These are phyloP conservation scores for Thelaira solivaga DNA, from an alignment of 2,888 invertebrate species.

Conservation along the genomic window DNA sequence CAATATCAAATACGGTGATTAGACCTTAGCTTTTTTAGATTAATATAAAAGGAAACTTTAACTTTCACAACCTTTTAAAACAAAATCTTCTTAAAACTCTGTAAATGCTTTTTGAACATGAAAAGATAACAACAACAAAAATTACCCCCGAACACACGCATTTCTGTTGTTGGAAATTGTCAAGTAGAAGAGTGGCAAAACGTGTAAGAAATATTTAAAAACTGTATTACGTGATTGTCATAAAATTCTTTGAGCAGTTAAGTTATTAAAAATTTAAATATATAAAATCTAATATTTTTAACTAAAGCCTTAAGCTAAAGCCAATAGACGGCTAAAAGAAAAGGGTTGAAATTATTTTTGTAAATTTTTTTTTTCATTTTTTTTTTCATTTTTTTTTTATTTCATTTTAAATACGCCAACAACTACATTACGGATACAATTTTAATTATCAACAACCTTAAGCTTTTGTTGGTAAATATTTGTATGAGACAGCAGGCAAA, in stretches of 20 bases:
- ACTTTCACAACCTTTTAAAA: slow-evolving; percentile 6
- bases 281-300: slow-evolving; percentile 71
- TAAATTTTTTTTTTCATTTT: slow-evolving; percentile 11
- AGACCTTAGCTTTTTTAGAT: no score
- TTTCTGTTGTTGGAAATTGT: slow-evolving; percentile 38
- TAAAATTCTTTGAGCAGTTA: slow-evolving; percentile 62
- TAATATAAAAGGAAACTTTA: not conserved
- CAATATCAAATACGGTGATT: no score
- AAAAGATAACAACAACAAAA: not conserved
- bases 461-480: slow-evolving; percentile 76
- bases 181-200: slow-evolving; percentile 42
- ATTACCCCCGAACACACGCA: not conserved
- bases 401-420: slow-evolving; percentile 50
- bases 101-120: no score
- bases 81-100: slow-evolving; percentile 11
- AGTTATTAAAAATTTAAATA: slow-evolving; percentile 74
- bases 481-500: slow-evolving; percentile 66
- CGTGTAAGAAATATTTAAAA: slow-evolving; percentile 59
- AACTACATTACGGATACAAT: slow-evolving; percentile 74
- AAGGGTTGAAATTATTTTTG: slow-evolving; percentile 36
- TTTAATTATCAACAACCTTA: slow-evolving; percentile 76
- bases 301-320: slow-evolving; percentile 58
- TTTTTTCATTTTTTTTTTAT: slow-evolving; percentile 27
- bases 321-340: slow-evolving; percentile 2
- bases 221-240: slow-evolving; percentile 57